Base-by-base conservation (phyloP, 2,113 vertebrate species). In the Eclectus roratus region DNA sequence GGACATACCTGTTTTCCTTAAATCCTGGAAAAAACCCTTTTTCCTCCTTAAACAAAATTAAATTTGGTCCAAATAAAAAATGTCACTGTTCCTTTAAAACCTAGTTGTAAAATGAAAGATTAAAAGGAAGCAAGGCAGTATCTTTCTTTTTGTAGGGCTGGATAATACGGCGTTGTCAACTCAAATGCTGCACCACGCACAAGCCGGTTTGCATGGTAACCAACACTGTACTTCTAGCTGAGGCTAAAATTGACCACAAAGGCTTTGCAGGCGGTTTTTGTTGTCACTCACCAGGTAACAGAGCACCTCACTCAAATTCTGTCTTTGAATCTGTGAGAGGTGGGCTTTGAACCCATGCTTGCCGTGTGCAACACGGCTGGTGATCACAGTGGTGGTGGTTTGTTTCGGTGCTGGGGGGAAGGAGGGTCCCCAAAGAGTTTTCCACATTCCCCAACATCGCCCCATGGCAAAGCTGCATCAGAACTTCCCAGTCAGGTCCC, bases 281-380 rank as follows among this genome's bases (percentile, higher is more conserved):
- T 58, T 88, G 28, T 58, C 39, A 68, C 17, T 14, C 18, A 20
- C 10, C 21, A 37, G 13, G 4, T 53, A 43, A n/a, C 1, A 5
- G 65, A 16, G 20, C 10, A 12, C 17, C 33, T 70, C 4, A 1
- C 17, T 78, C 13, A 1, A 0, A 0, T 23, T 66, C 16, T 46
- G 53, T 44, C 44, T 85, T 72, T 35, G 58, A 44, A 17, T 64
- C 28, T 37, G 3, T 4, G 14, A 46, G 70, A 69, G 13, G 23
- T 19, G 18, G 44, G 39, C 25, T 69, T 24, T 44, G 43, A 64
- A 29, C 15, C 2, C 9, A 0, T 19, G 11, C 35, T 60, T 87
- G 50, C 35, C 10, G 1, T 4, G 6, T 69, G 27, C 24, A 33
- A 0, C 13, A 4, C 39, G 0, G 0, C 13, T 80, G 63, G 8